These are phyloP conservation scores for Polymixis lichenea DNA, from an alignment of 2,888 invertebrate genomes.

Conservation along the genomic window DNA sequence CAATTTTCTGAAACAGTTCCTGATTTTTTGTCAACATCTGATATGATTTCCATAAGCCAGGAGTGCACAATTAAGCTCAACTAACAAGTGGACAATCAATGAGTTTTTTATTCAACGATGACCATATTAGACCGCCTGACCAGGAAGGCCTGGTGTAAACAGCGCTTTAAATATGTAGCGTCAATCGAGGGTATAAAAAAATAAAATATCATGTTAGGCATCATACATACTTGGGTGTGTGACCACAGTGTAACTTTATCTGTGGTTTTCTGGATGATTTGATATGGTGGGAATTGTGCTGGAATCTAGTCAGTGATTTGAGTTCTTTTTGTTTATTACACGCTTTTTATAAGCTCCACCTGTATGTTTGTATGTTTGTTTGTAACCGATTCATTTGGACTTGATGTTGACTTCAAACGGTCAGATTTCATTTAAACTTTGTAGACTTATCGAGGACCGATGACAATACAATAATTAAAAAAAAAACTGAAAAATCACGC, in stretches of 20 bases:
- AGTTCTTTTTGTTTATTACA: background rate
- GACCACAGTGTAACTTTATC: conserved; percentile 6
- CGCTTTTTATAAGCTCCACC: too few relatives aligned
- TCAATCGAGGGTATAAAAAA: conserved; percentile 46
- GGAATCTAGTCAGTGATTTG: background rate
- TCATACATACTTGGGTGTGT: conserved; percentile 24
- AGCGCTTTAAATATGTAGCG: conserved; percentile 51
- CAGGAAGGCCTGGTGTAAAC: conserved; percentile 60
- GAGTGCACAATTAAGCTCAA: conserved; percentile 54
- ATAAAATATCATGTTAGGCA: conserved; percentile 39
- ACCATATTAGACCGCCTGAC: conserved; percentile 55
- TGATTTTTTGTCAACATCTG: conserved; percentile 50
- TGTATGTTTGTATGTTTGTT: too few relatives aligned
- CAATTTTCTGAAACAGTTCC: conserved; percentile 42
- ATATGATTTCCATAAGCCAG: conserved; percentile 56
- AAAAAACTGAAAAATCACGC: too few relatives aligned
- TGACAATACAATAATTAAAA: too few relatives aligned
- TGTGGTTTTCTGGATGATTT: background rate
- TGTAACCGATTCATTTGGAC: too few relatives aligned
- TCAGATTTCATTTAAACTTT: too few relatives aligned
- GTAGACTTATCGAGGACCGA: too few relatives aligned
- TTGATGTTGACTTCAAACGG: too few relatives aligned
- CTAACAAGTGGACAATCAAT: conserved; percentile 53
- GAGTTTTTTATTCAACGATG: conserved; percentile 60
- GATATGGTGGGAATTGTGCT: background rate